Percentiles rank a stretch among this genome's conserved stretches.
phyloP scores from a whole-genome alignment of 2,113 vertebrate genomes.

The Notothenia rossii region DNA sequence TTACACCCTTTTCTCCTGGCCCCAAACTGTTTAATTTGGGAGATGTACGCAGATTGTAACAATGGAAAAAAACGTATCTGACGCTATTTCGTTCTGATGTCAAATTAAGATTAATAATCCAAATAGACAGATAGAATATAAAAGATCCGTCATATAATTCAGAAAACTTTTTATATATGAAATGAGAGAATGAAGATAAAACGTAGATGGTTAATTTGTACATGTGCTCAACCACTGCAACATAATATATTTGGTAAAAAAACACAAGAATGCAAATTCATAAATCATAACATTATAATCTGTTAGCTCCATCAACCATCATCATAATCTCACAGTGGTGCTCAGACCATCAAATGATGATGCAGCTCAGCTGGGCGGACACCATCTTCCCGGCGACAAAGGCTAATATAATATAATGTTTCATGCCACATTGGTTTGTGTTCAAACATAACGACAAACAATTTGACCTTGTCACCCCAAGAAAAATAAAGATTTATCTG shows the following conservation, averaged over 20 bases:
- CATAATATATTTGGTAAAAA: neutral
- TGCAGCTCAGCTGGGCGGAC: slow-evolving; percentile 67
- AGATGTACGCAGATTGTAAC: neutral
- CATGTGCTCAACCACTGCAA: neutral
- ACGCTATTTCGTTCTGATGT: neutral
- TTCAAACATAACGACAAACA: slow-evolving; percentile 6
- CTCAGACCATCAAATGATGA: slow-evolving; percentile 63
- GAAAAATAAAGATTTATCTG: neutral
- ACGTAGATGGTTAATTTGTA: neutral
- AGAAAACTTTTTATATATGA: neutral
- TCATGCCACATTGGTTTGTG: neutral
- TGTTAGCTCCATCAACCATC: neutral
- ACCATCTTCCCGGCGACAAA: slow-evolving; percentile 70
- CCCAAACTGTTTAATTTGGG: neutral
- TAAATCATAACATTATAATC: neutral
- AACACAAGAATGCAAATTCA: neutral
- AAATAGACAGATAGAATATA: neutral
- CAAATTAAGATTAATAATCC: neutral
- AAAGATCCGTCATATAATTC: neutral
- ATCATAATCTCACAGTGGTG: slow-evolving; percentile 33
- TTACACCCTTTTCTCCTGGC: slow-evolving; percentile 15
- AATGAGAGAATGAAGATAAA: neutral
- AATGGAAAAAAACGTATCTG: neutral
- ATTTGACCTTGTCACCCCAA: neutral
- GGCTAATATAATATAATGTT: slow-evolving; percentile 21